phyloP scores from a whole-genome alignment of 1,140 invertebrate species.

The Mactra quadrangularis region DNA sequence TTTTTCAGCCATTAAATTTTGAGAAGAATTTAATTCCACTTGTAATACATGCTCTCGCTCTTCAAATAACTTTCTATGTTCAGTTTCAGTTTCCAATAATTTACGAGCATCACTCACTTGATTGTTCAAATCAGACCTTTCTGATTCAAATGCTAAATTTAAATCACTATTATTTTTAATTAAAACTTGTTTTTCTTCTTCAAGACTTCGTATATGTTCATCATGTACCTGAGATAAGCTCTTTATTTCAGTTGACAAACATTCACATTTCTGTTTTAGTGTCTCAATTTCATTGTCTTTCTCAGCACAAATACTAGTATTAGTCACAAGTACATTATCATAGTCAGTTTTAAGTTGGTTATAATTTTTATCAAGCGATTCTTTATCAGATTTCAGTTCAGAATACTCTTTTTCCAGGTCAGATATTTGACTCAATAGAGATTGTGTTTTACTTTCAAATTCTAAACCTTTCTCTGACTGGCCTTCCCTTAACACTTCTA shows the following conservation, averaged over 20 bases:
- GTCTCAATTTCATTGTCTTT: conserved; percentile 1
- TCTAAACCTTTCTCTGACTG: conserved; percentile 33
- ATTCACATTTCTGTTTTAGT: not conserved
- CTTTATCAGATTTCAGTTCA: conserved; percentile 19
- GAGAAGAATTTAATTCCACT: conserved; percentile 1
- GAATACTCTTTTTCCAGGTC: conserved; percentile 41
- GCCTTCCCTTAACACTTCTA: conserved; percentile 38
- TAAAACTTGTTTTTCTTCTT: conserved; percentile 17
- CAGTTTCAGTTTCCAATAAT: conserved; percentile 15
- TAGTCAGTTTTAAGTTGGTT: not conserved
- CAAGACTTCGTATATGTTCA: conserved; percentile 4
- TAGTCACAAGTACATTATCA: not conserved
- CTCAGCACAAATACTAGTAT: not conserved
- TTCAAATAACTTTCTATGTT: conserved; percentile 1
- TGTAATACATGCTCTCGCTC: conserved; percentile 34
- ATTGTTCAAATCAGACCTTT: not conserved
- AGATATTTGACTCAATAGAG: conserved; percentile 31
- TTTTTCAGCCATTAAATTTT: conserved; percentile 36
- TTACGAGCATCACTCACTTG: not conserved
- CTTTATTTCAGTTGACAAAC: conserved; percentile 5
- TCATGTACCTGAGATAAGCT: not conserved
- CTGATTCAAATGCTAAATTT: conserved; percentile 24
- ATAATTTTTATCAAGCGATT: not conserved
- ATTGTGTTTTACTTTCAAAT: conserved; percentile 42
- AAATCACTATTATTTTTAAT: conserved; percentile 32